Conservation (phyloP, 2,888 invertebrate species). For the Pardosa pseudoannulata region DNA sequence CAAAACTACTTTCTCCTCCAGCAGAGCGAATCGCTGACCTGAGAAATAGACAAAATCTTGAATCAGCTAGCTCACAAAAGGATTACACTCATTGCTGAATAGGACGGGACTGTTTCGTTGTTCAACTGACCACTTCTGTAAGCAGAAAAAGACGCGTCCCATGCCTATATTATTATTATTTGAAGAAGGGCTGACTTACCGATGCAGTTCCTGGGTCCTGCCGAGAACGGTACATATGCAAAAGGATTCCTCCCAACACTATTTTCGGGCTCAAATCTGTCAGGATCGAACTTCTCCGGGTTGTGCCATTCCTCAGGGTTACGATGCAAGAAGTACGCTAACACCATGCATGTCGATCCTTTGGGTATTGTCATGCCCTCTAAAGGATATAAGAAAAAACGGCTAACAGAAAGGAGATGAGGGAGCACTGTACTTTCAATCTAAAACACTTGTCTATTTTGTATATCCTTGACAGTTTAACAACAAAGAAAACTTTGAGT, state of each 20-base stretch:
- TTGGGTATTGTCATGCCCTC: slow-evolving; percentile 59
- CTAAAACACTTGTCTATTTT: too few relatives aligned
- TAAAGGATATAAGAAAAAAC: slow-evolving; percentile 5
- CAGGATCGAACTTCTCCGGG: slow-evolving; percentile 73
- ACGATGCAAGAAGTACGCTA: slow-evolving; percentile 66
- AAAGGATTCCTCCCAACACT: not conserved
- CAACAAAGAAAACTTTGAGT: too few relatives aligned
- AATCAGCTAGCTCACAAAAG: too few relatives aligned
- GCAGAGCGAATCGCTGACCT: slow-evolving; percentile 74
- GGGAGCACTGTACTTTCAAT: too few relatives aligned
- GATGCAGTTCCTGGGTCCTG: slow-evolving; percentile 56
- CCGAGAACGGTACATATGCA: slow-evolving; percentile 7
- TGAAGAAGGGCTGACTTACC: too few relatives aligned
- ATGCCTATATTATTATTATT: too few relatives aligned
- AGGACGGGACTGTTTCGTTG: too few relatives aligned
- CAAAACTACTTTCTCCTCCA: slow-evolving; percentile 73
- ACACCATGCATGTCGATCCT: slow-evolving; percentile 58
- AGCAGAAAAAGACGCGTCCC: too few relatives aligned
- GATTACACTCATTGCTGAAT: too few relatives aligned
- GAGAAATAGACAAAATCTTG: not conserved
- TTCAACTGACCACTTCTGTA: too few relatives aligned
- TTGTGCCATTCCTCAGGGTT: slow-evolving; percentile 59
- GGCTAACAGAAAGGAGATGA: too few relatives aligned
- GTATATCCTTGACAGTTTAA: too few relatives aligned
- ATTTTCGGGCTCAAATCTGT: slow-evolving; percentile 63